These are phyloP conservation scores for Nibea coibor DNA, from an alignment of 2,113 vertebrate species.

Conservation along the genomic window DNA sequence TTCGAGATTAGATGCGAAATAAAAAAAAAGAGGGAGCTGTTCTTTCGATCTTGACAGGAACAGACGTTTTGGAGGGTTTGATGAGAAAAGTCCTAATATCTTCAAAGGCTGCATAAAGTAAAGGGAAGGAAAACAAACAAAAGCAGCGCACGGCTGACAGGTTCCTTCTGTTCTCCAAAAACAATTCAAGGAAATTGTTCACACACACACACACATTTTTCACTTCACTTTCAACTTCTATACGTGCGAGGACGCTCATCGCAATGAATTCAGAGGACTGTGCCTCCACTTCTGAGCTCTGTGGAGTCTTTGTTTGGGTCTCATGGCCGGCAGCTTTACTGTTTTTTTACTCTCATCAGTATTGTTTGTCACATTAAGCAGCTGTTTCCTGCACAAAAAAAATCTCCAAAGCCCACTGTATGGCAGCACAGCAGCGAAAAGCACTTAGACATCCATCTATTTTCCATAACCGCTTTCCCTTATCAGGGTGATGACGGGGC, in stretches of 20 bases:
- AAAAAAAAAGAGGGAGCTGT: not conserved
- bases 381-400: not conserved
- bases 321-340: not conserved
- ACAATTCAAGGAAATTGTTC: conserved; percentile 22
- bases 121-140: conserved; percentile 48
- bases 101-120: conserved; percentile 55
- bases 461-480: too few relatives aligned
- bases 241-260: conserved; percentile 10
- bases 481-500: too few relatives aligned
- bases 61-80: conserved; percentile 18
- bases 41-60: conserved; percentile 43
- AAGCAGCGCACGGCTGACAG: conserved; percentile 29
- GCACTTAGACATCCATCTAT: not conserved
- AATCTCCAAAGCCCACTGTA: not conserved
- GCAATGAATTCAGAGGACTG: not conserved
- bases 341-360: not conserved
- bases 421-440: not conserved
- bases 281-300: not conserved
- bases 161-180: conserved; percentile 21
- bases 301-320: not conserved
- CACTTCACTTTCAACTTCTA: not conserved
- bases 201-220: conserved; percentile 5
- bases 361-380: not conserved
- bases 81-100: conserved; percentile 31
- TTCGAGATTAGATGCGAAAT: conserved; percentile 9